These are phyloP conservation scores for Ephydatia muelleri DNA, from an alignment of 37 sponge, comb jelly and placozoan species.

Conservation along the genomic window DNA sequence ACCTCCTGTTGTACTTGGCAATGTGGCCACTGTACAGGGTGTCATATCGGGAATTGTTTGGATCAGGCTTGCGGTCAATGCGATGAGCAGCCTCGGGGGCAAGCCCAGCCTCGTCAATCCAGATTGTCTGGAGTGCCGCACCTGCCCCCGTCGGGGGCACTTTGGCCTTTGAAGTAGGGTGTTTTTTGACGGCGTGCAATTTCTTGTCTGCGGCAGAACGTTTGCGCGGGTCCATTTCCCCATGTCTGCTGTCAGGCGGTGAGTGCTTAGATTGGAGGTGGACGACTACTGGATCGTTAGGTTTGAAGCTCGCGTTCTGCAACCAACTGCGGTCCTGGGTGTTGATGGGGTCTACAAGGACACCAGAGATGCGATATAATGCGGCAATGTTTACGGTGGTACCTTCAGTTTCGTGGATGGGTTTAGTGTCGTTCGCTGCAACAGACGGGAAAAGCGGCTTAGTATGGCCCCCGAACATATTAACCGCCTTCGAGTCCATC, in stretches of 20 bases:
- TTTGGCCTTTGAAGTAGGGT: background rate
- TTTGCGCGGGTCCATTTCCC: background rate
- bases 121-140: conserved; percentile 24
- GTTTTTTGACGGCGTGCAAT: background rate
- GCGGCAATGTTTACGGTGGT: background rate
- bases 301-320: conserved; percentile 20
- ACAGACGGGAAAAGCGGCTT: conserved; percentile 34
- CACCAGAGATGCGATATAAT: background rate
- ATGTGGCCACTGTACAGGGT: conserved; percentile 72
- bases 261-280: background rate
- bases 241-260: background rate
- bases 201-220: background rate
- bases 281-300: background rate
- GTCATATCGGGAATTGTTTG: conserved; percentile 58
- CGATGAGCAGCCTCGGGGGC: conserved; percentile 54
- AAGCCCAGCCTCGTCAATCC: conserved; percentile 73
- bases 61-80: conserved; percentile 61
- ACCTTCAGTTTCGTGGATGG: background rate
- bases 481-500: background rate
- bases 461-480: background rate
- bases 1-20: conserved; percentile 55
- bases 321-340: conserved; percentile 25
- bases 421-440: background rate
- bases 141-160: background rate
- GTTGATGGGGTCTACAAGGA: background rate